Evolutionary conservation across 2,888 invertebrate species (phyloP).

Genomic region (Hirtodrosophila alboralis): DNA sequence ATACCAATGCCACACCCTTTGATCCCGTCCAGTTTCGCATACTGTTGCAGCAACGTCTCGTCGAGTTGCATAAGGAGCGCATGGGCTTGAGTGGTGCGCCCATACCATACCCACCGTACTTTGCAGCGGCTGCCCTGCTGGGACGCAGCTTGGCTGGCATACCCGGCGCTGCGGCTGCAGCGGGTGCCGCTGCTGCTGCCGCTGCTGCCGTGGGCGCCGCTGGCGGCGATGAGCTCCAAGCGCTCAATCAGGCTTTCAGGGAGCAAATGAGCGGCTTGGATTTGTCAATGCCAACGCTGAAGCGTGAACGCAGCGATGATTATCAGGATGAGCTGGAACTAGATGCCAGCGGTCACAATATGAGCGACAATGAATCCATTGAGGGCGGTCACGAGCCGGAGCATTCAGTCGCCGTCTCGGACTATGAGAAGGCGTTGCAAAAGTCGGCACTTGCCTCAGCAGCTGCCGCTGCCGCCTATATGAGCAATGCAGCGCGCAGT

Average conservation of each 20-base stretch:
- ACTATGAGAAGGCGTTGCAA: conserved; percentile 82
- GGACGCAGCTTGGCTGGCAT: conserved; percentile 86
- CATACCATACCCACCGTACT: conserved; percentile 92
- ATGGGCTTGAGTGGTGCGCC: conserved; percentile 91
- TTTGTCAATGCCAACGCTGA: conserved; percentile 92
- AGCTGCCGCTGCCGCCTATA: conserved; percentile 64
- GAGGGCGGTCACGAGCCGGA: conserved; percentile 69
- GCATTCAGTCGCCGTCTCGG: conserved; percentile 62
- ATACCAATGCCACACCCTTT: conserved; percentile 90
- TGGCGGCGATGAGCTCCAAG: conserved; percentile 85
- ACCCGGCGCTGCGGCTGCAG: conserved; percentile 91
- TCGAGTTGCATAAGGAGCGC: conserved; percentile 94
- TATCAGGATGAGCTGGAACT: conserved; percentile 87
- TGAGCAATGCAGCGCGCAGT: conserved; percentile 69
- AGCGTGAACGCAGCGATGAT: conserved; percentile 87
- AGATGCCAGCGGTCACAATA: conserved; percentile 84
- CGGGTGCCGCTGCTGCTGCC: conserved; percentile 91
- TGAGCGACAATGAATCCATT: conserved; percentile 82
- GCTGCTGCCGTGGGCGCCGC: conserved; percentile 89
- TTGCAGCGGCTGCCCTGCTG: conserved; percentile 88
- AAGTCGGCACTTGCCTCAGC: conserved; percentile 67
- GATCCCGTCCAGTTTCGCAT: conserved; percentile 96
- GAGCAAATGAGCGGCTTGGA: conserved; percentile 94
- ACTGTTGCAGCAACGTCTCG: conserved; percentile 93
- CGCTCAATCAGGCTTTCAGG: conserved; percentile 87